Conservation (phyloP, 2,113 vertebrate genomes). For the Riparia riparia region DNA sequence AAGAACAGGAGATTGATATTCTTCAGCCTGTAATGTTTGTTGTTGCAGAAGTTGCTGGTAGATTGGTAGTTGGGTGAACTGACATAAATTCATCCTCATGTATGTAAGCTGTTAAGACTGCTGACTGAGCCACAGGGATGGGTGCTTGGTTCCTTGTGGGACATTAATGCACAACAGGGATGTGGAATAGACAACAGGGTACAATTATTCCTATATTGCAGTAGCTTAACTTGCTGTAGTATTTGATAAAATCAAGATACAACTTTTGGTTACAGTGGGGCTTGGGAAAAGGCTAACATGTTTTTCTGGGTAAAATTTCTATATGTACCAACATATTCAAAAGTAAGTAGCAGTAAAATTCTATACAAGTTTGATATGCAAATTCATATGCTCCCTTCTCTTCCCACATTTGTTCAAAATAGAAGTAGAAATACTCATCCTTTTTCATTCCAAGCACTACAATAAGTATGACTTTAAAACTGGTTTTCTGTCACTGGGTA, state of each 20-base stretch:
- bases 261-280: background rate
- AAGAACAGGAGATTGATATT: background rate
- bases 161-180: no score
- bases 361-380: background rate
- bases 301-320: background rate
- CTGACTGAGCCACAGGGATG: background rate
- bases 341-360: background rate
- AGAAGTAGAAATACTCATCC: background rate
- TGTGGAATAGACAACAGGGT: background rate
- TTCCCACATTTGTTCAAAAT: background rate
- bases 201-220: rapidly evolving
- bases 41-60: background rate
- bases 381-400: background rate
- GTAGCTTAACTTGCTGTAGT: background rate
- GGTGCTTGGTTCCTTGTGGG: background rate
- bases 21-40: background rate
- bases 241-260: background rate
- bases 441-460: background rate
- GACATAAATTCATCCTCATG: background rate
- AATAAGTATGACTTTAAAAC: background rate
- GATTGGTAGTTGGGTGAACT: background rate
- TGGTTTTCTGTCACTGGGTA: background rate
- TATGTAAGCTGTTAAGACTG: background rate
- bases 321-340: background rate
- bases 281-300: background rate